Base-by-base conservation (phyloP, 2,888 invertebrate species). In the Furcula furcula region DNA sequence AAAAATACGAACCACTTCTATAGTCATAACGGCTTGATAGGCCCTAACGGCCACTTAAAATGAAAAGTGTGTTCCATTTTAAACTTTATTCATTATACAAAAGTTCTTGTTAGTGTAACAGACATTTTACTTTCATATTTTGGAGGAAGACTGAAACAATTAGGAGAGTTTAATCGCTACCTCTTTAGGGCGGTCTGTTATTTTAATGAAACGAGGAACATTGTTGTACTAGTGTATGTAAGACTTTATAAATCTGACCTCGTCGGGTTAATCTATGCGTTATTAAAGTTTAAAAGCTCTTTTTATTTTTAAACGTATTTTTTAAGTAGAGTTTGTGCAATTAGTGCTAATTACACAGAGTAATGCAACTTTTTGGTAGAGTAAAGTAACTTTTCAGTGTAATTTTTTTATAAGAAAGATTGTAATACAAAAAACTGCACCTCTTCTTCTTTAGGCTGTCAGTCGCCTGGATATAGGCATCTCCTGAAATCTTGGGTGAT, bases 51-150 rank as follows among this genome's bases (percentile, higher is more conserved):
- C 65, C 70, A 70, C 67, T 70, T 70, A 68, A 70, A 65, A 68
- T 69, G 69, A 69, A 70, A 70, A 70, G 70, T 70, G 69, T 66
- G 68, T 70, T 67, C 69, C 69, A 61, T 65, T 70, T 68, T 67
- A 70, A 70, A 70, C 69, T 70, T 70, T 70, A 70, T 70, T 70
- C 67, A 70, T 70, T 70, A 70, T 51, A 60, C 70, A 58, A 68
- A 69, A 63, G 62, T 60, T 63, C 48, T 56, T 62, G 55, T 69
- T 69, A 69, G 70, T 69, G 62, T 62, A 66, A 65, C 65, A 62
- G 69, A 66, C 64, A 67, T 69, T 67, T 65, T 66, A 69, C 63
- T 65, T 65, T 63, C 59, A 67, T 67, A 67, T 68, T 69, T 67
- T 65, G 58, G 57, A 58, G 54, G 53, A 62, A 65, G 57, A 58